Evolutionary conservation across 2,888 invertebrate species (phyloP), one percentile per base, ranked within the genome.

Genomic region (Lochmaea crataegi): DNA sequence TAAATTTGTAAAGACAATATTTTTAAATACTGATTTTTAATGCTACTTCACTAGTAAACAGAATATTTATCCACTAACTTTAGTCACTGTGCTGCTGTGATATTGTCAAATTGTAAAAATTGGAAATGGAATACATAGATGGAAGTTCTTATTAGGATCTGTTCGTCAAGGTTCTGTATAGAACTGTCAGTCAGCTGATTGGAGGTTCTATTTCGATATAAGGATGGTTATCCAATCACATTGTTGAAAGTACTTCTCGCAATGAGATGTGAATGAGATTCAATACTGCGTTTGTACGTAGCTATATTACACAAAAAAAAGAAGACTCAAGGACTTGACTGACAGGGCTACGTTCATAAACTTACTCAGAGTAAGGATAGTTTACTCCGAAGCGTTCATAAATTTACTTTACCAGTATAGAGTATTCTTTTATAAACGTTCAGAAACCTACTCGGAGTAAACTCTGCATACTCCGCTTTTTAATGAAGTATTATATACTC

Each of bases 21-120:
- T 64, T 65, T 26, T 42, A 41, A 64, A 63, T 18, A 53, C 63
- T 64, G 18, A 41, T 57, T 65, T 68, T 72, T 22, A 42, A 32
- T 64, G 22, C 56, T 68, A 73, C 42, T 69, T 73, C 51, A 69
- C 45, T 65, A 73, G 61, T 69, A 69, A 73, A 73, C 69, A 73
- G 45, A 56, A 48, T 63, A 65, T 73, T 69, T 73, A 42, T 65
- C 51, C 64, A 70, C 57, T 65, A 69, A 69, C 65, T 73, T 73
- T 65, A 65, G 69, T 65, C 65, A 73, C 68, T 73, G 14, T n/a
- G n/a, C n/a, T n/a, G n/a, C n/a, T n/a, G n/a, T n/a, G 60, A 60
- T 64, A 53, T 57, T 70, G 70, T 70, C 70, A 70, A 70, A 70
- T 38, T 64, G 64, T 56, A 65, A 68, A 68, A 69, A 16, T 45